Conservation (phyloP, 2,888 invertebrate species). For the Sialis fuliginosa region DNA sequence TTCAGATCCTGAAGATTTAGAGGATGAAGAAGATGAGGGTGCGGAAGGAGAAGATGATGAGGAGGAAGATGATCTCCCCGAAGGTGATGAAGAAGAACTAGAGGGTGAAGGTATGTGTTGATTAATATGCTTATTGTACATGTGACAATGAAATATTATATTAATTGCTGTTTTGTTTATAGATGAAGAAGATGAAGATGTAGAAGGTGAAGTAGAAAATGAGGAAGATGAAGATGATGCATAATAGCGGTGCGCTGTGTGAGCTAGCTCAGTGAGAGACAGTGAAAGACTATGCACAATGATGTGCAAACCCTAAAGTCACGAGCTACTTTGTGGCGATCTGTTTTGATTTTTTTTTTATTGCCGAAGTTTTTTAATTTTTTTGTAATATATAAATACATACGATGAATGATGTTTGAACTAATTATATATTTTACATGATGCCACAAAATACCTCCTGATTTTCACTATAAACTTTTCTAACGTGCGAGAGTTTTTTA, state of each 20-base stretch:
- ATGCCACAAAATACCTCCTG: constrained; percentile 8
- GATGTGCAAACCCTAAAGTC: constrained; percentile 19
- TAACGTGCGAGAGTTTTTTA: constrained; percentile 3
- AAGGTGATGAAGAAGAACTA: constrained; percentile 26
- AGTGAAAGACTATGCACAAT: constrained; percentile 16
- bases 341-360: constrained; percentile 4
- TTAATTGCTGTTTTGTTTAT: constrained; percentile 5
- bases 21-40: constrained; percentile 35
- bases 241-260: constrained; percentile 20
- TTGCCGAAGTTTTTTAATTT: background rate
- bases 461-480: constrained; percentile 6
- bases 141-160: too few relatives aligned
- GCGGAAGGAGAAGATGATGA: constrained; percentile 25
- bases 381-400: constrained; percentile 1
- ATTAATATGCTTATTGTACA: background rate
- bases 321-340: constrained; percentile 21
- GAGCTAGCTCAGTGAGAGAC: constrained; percentile 8
- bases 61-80: constrained; percentile 26
- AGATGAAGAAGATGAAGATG: constrained; percentile 26
- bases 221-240: constrained; percentile 27
- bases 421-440: constrained; percentile 2
- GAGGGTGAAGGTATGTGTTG: constrained; percentile 23
- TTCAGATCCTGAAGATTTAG: constrained; percentile 38
- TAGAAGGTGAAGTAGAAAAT: constrained; percentile 24
- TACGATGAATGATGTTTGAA: background rate